These are phyloP conservation scores for Gorsachius magnificus DNA, from an alignment of 2,797 vertebrate genomes.

Conservation along the genomic window DNA sequence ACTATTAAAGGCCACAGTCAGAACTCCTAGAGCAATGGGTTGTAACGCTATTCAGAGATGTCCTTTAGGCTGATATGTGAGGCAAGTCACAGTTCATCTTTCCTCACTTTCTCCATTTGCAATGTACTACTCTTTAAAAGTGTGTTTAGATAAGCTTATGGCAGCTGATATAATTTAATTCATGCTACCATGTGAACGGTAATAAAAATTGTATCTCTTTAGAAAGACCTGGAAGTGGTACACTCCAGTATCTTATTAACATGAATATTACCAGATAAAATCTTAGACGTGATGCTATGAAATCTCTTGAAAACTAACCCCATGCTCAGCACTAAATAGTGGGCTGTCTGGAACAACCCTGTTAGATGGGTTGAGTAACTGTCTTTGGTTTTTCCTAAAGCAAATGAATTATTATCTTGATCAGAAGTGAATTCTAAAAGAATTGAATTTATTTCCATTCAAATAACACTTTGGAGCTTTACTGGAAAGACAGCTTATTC, in stretches of 20 bases:
- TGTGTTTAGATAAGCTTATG: background rate
- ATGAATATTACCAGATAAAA: background rate
- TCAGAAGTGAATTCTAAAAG: background rate
- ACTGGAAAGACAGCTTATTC: background rate
- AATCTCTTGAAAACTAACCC: background rate
- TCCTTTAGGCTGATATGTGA: background rate
- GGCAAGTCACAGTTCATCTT: background rate
- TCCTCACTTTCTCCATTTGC: background rate
- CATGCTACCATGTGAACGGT: background rate
- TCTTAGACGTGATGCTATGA: background rate
- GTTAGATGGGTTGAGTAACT: background rate
- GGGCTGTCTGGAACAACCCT: background rate
- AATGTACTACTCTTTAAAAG: background rate
- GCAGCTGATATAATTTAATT: slow-evolving; percentile 5
- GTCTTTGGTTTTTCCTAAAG: background rate
- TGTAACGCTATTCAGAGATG: background rate
- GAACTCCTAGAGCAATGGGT: background rate
- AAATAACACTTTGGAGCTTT: background rate
- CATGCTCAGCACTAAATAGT: background rate
- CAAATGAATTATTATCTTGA: background rate
- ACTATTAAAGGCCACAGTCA: background rate
- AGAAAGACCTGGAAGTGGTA: background rate
- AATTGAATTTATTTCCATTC: background rate
- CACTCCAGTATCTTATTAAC: background rate
- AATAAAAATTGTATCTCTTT: background rate